Evolutionary conservation across 2,888 invertebrate species (phyloP).

Genomic region (Slavum lentiscoides): DNA sequence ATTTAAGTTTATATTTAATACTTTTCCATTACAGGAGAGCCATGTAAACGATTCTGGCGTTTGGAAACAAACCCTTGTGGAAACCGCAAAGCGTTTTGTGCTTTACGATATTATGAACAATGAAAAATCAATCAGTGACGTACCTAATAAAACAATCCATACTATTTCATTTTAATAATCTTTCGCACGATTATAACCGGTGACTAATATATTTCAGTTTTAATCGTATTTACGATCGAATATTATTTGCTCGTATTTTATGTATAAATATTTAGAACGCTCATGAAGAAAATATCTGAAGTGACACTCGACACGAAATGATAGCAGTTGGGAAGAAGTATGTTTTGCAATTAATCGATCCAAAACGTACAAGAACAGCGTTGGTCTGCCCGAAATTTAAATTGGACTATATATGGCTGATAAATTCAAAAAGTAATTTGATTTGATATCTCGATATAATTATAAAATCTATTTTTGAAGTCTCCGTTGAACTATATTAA

Average conservation of each 20-base stretch:
- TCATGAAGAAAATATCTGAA: too few species aligned
- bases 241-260: background rate
- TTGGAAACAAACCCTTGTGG: slow-evolving; percentile 76
- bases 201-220: slow-evolving; percentile 58
- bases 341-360: too few species aligned
- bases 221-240: slow-evolving; percentile 12
- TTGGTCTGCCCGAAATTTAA: too few species aligned
- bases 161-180: slow-evolving; percentile 71
- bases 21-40: slow-evolving; percentile 25
- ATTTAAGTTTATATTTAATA: background rate
- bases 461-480: too few species aligned
- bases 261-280: too few species aligned
- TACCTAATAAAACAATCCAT: slow-evolving; percentile 74
- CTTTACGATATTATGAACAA: slow-evolving; percentile 82
- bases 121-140: slow-evolving; percentile 78
- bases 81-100: slow-evolving; percentile 83
- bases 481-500: too few species aligned
- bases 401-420: too few species aligned
- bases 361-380: too few species aligned
- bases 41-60: slow-evolving; percentile 57
- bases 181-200: slow-evolving; percentile 71
- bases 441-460: too few species aligned
- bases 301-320: too few species aligned
- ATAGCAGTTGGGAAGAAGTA: too few species aligned
- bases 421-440: too few species aligned